phyloP scores from a whole-genome alignment of 2,113 vertebrate species.

The Thomomys bottae region DNA sequence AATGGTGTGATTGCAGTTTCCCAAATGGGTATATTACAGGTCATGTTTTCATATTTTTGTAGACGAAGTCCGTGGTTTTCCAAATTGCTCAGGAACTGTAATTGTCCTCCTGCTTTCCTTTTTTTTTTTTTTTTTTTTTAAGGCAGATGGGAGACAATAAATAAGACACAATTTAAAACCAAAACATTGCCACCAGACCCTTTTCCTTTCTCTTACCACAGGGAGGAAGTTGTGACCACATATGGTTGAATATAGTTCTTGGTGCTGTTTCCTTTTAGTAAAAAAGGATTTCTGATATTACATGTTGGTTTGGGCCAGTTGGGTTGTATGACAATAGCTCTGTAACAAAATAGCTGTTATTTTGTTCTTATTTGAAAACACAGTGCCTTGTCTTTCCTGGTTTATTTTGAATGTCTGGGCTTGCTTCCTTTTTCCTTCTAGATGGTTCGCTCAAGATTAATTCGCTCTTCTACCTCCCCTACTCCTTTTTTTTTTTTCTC shows the following conservation, averaged over 20 bases:
- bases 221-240: not conserved
- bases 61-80: conserved; percentile 70
- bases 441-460: not conserved
- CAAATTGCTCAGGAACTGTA: conserved; percentile 56
- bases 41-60: conserved; percentile 58
- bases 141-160: conserved; percentile 45
- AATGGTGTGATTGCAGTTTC: conserved; percentile 61
- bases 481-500: not conserved
- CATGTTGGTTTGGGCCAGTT: conserved; percentile 34
- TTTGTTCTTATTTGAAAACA: conserved; percentile 25
- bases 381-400: not conserved
- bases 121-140: not conserved
- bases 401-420: conserved; percentile 5
- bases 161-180: conserved; percentile 39
- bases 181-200: not conserved
- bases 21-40: conserved; percentile 53
- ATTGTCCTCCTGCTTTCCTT: not conserved
- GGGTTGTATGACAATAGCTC: not conserved
- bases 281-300: not conserved
- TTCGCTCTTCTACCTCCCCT: not conserved
- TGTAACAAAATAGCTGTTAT: not conserved
- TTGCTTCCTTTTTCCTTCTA: not conserved
- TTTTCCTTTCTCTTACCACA: not conserved
- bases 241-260: conserved; percentile 17
- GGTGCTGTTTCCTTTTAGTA: not conserved